Evolutionary conservation across 23 tunicate species (phyloP).

Genomic region (Botrylloides violaceus): DNA sequence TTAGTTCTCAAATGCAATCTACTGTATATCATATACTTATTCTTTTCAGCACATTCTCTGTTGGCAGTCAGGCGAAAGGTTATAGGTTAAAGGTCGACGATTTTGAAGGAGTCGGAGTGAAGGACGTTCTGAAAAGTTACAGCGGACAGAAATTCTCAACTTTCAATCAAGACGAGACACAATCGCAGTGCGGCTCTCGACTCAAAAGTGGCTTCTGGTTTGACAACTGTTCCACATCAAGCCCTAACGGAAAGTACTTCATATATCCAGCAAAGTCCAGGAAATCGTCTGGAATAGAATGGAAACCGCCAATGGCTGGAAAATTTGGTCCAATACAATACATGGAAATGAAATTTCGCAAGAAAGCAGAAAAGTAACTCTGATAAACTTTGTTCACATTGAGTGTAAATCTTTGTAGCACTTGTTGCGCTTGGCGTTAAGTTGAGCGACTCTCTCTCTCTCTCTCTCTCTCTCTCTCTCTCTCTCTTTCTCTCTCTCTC

Average conservation of each 20-base stretch:
- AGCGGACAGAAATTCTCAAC: slow-evolving; percentile 22
- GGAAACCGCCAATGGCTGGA: neutral
- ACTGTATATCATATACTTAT: too few relatives aligned
- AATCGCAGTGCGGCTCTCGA: slow-evolving; percentile 3
- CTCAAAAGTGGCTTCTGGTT: neutral
- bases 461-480: too few relatives aligned
- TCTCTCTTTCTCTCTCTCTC: too few relatives aligned
- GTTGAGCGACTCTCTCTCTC: too few relatives aligned
- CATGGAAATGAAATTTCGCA: neutral
- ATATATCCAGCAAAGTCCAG: neutral
- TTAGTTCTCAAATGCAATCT: too few relatives aligned
- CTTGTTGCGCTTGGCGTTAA: too few relatives aligned
- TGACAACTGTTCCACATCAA: neutral
- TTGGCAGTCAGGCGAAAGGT: neutral
- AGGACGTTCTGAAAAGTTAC: neutral
- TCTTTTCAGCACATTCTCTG: neutral
- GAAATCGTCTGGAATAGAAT: neutral
- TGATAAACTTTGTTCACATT: too few relatives aligned
- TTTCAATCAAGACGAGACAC: slow-evolving; percentile 3
- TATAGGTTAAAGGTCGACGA: neutral
- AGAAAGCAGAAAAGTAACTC: too few relatives aligned
- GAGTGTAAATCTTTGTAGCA: too few relatives aligned
- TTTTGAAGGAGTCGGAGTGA: neutral
- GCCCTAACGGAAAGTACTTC: neutral
- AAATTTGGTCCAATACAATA: neutral